Evolutionary conservation across 1,140 invertebrate species (phyloP), one percentile per base, ranked within the genome.

Genomic region (Ceratoteleas bidentatus): DNA sequence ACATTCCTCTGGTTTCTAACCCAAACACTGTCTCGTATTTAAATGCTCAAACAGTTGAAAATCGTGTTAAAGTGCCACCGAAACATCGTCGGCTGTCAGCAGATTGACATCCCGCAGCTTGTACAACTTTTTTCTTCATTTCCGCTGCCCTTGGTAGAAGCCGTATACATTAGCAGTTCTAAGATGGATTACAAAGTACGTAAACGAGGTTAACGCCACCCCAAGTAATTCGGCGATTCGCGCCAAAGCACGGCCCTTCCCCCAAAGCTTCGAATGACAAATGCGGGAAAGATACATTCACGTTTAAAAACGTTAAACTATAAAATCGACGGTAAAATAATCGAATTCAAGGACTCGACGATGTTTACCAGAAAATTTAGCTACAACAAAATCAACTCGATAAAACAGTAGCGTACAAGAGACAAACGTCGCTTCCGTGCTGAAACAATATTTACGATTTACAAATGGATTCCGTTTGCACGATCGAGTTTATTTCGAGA

Each of bases 111-210:
- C 16, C 32, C 14, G 13, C 36, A 66, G 14, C 16, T 52, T 61
- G 68, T 70, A 43, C 10, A 53, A 52, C 33, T 52, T 60, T 70
- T 52, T 52, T 16, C 43, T 38, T 47, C 57, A 50, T 56, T 72
- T 54, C 40, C 36, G 40, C 8, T 56, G 56, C 14, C 60, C 61
- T 74, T 65, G 34, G 60, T 65, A 15, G 61, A 75, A 75, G 61
- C 54, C 52, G n/a, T 61, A 62, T 36, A 43, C 43, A 16, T 38
- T 52, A 74, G 36, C 61, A 50, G 49, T 52, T 6, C 34, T 52
- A 64, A 75, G 61, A 75, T 75, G 36, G 33, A 66, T 65, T 66
- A 53, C 72, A 66, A 62, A 73, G 52, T 64, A 73, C 16, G 13
- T 60, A 75, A 75, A 75, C 47, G 61, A 75, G 61, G 40, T 64